A percentile compares a stretch with the other conserved stretches of the same genome.
Evolutionary conservation across 2,797 vertebrate genomes (phyloP).

Genomic region (Characodon lateralis): DNA sequence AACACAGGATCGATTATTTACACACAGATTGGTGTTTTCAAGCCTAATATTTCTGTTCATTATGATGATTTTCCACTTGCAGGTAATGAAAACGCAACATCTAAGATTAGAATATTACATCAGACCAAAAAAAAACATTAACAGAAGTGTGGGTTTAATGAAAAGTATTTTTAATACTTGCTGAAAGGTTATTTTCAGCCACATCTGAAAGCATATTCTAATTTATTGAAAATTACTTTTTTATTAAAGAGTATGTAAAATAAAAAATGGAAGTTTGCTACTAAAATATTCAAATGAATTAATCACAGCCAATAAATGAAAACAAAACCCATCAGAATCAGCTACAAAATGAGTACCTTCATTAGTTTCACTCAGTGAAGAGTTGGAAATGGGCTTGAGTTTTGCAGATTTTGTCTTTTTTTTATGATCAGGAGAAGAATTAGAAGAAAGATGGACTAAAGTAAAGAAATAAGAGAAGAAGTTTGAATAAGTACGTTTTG

Average conservation of each 20-base stretch:
- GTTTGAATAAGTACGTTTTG: conserved; percentile 35
- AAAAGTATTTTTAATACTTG: neutral
- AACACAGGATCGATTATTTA: neutral
- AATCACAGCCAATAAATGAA: neutral
- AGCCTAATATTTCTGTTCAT: neutral
- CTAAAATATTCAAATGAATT: neutral
- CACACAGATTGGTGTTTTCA: neutral
- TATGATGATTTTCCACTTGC: neutral
- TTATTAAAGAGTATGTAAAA: neutral
- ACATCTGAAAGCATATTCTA: neutral
- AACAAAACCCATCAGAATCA: neutral
- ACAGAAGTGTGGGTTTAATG: neutral
- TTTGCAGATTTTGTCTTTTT: conserved; percentile 80
- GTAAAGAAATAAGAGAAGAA: conserved; percentile 58
- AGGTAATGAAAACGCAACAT: neutral
- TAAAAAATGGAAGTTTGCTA: neutral
- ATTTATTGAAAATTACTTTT: neutral
- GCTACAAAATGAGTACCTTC: conserved; percentile 71
- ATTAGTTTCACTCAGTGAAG: conserved; percentile 73
- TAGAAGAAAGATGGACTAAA: conserved; percentile 69
- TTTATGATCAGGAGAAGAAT: conserved; percentile 81
- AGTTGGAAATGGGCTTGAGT: conserved; percentile 73
- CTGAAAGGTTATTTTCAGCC: neutral
- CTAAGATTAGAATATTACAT: neutral
- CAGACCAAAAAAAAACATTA: neutral